Conservation (phyloP, 2,113 vertebrate genomes). For the Gulo gulo region DNA sequence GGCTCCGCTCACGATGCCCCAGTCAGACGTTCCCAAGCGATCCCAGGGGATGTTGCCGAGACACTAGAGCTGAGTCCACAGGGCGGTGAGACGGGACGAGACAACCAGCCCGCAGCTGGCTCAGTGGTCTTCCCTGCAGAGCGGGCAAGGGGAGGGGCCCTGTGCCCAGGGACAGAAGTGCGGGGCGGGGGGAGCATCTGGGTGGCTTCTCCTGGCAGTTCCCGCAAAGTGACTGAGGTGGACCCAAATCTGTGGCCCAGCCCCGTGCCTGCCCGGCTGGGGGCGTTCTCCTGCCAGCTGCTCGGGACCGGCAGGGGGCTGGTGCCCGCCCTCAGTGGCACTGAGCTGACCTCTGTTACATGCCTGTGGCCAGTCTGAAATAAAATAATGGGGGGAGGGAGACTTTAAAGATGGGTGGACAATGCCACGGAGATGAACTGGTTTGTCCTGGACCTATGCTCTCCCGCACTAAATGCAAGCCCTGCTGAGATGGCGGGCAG, state of each 20-base stretch:
- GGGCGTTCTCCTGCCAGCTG: not conserved
- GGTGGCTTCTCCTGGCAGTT: not conserved
- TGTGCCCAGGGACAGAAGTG: not conserved
- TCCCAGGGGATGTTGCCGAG: too few relatives aligned
- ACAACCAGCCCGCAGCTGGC: not conserved
- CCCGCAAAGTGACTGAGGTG: not conserved
- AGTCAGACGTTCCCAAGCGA: not conserved
- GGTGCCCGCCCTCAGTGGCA: not conserved
- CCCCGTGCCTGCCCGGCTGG: accelerated
- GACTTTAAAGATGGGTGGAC: not conserved
- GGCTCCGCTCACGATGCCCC: not conserved
- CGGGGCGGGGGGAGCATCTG: accelerated
- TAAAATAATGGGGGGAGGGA: not conserved
- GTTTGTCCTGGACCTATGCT: not conserved
- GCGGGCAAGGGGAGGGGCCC: too few relatives aligned
- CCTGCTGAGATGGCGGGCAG: not conserved
- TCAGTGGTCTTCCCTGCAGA: not conserved
- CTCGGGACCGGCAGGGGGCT: accelerated
- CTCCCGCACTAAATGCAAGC: not conserved
- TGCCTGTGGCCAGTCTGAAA: not conserved
- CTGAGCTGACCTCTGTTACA: accelerated
- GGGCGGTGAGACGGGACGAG: not conserved
- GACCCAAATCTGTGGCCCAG: not conserved
- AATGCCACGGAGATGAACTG: accelerated
- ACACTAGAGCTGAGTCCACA: not conserved